A percentile compares a stretch with the other conserved stretches of the same genome.
Conservation (phyloP, 2,888 invertebrate species). For the Trichogramma evanescens region DNA sequence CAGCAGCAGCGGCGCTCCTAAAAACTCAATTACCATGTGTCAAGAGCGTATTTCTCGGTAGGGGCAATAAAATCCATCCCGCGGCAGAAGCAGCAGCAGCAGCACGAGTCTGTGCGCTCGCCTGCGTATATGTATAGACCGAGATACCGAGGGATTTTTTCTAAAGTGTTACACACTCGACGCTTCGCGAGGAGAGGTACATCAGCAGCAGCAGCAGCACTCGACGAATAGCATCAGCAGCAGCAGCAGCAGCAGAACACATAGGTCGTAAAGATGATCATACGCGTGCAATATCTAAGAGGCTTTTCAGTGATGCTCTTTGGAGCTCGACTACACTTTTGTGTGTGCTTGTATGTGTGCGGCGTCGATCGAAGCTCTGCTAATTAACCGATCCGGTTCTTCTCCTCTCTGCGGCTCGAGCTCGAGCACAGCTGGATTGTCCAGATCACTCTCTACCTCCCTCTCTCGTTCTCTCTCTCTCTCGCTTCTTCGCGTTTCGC, state of each 20-base stretch:
- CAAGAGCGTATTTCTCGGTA: no score
- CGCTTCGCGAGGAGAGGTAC: background rate
- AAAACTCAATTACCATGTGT: no score
- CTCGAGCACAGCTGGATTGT: constrained; percentile 18
- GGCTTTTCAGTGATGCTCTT: no score
- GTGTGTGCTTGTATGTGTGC: background rate
- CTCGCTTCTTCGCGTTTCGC: background rate
- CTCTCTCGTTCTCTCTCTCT: background rate
- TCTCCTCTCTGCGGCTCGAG: constrained; percentile 6
- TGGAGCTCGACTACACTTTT: no score
- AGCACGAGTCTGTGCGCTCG: no score
- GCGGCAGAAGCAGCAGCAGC: no score
- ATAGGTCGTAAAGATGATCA: constrained; percentile 9
- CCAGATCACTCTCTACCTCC: background rate
- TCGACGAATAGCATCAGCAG: background rate
- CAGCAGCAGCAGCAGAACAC: background rate
- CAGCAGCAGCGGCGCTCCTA: no score
- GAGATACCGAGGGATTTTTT: no score
- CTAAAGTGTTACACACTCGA: background rate
- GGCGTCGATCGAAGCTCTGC: constrained; percentile 31
- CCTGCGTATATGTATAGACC: no score
- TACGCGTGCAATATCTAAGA: no score
- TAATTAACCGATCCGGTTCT: constrained; percentile 40
- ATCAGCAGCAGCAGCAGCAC: background rate
- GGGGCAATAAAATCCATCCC: no score